phyloP scores from a whole-genome alignment of 2,113 vertebrate species.

The Muntiacus muntjak region DNA sequence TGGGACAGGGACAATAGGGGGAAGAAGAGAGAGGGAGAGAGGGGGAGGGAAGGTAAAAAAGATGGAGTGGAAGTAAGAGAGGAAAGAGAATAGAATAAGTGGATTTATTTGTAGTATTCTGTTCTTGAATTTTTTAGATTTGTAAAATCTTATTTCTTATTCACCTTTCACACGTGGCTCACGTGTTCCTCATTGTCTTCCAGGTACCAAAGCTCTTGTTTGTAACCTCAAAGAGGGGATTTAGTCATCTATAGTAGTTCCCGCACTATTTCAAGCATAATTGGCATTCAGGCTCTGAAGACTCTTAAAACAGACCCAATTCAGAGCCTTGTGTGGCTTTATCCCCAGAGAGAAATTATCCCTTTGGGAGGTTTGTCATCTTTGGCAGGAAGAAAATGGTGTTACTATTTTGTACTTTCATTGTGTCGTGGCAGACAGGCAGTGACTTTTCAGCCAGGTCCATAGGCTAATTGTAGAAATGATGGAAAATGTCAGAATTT shows the following conservation, averaged over 20 bases:
- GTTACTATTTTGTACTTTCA: slow-evolving; percentile 64
- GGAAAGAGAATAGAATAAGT: neutral
- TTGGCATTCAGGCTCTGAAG: slow-evolving; percentile 63
- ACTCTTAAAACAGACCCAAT: slow-evolving; percentile 66
- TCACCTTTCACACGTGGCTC: neutral
- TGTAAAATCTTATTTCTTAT: slow-evolving; percentile 17
- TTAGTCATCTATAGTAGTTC: slow-evolving; percentile 51
- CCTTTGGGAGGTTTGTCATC: slow-evolving; percentile 68
- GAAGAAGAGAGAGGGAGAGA: neutral
- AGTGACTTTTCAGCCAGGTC: slow-evolving; percentile 56
- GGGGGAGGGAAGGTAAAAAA: neutral
- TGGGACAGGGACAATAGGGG: neutral
- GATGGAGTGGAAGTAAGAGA: neutral
- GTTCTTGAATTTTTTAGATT: neutral
- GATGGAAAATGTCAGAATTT: slow-evolving; percentile 41
- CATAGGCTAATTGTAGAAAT: slow-evolving; percentile 57
- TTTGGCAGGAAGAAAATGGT: slow-evolving; percentile 65
- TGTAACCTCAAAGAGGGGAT: slow-evolving; percentile 43
- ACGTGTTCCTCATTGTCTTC: slow-evolving; percentile 15
- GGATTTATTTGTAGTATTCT: neutral
- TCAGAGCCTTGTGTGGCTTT: slow-evolving; percentile 55
- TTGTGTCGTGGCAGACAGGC: slow-evolving; percentile 52
- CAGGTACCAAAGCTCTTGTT: slow-evolving; percentile 32
- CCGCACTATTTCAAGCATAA: slow-evolving; percentile 61
- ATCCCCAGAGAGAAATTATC: slow-evolving; percentile 72